Conservation (phyloP, 2,113 vertebrate species). For the Oostethus manadensis region DNA sequence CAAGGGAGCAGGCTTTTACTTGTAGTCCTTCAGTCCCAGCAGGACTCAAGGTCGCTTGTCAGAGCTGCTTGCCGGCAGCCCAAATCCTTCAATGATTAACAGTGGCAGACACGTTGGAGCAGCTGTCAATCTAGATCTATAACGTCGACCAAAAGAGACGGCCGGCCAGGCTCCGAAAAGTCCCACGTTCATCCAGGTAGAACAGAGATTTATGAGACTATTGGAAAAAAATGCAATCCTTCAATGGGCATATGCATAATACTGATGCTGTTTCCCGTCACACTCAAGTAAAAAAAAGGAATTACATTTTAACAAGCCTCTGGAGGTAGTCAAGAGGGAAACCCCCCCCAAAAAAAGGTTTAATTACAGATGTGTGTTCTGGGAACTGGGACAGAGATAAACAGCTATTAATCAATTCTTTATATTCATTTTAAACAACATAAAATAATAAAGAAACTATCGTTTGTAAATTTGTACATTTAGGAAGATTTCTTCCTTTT, state of each 20-base stretch:
- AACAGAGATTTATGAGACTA: constrained; percentile 53
- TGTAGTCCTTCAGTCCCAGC: constrained; percentile 40
- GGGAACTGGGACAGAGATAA: not conserved
- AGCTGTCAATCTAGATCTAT: constrained; percentile 69
- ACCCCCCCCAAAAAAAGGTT: not conserved
- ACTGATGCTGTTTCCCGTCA: constrained; percentile 28
- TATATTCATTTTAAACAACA: not conserved
- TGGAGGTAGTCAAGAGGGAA: not conserved
- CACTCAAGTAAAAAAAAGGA: constrained; percentile 6
- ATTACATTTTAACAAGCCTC: not conserved
- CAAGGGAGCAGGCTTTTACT: constrained; percentile 51
- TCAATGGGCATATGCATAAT: constrained; percentile 33
- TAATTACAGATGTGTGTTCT: not conserved
- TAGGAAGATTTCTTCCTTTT: too few species aligned
- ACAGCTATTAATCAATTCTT: too few species aligned
- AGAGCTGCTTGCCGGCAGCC: constrained; percentile 36
- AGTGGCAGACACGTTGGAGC: constrained; percentile 58
- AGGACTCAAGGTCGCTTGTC: constrained; percentile 64
- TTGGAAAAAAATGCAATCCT: constrained; percentile 33
- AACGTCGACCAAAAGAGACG: constrained; percentile 36
- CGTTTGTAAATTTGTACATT: too few species aligned
- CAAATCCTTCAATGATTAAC: constrained; percentile 68
- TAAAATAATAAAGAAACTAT: too few species aligned
- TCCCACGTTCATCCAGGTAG: constrained; percentile 34
- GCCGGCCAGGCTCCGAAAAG: constrained; percentile 24